These are phyloP conservation scores for Phalanger gymnotis DNA, from an alignment of 2,797 vertebrate genomes.

Conservation along the genomic window DNA sequence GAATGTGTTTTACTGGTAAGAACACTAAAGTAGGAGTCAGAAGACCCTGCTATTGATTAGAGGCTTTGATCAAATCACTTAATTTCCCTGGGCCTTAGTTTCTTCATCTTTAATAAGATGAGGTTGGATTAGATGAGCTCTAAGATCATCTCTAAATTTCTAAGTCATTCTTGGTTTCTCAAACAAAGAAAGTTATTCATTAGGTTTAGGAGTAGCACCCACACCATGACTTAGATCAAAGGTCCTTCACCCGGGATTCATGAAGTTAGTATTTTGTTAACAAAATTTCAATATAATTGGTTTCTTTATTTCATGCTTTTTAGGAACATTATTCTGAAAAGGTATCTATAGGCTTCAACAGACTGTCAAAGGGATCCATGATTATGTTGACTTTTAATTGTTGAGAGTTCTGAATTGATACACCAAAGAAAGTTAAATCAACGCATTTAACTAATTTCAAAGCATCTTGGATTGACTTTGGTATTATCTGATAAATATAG, in stretches of 20 bases:
- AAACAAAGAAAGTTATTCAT: not conserved
- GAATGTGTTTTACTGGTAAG: not conserved
- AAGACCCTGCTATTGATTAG: not conserved
- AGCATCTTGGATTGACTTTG: not conserved
- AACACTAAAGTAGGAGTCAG: not conserved
- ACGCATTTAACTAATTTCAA: not conserved
- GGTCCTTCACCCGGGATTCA: not conserved
- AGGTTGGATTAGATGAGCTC: not conserved
- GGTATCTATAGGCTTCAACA: not conserved
- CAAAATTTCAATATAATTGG: not conserved
- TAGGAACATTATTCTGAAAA: not conserved
- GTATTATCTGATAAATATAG: slow-evolving; percentile 23
- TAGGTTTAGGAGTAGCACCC: not conserved
- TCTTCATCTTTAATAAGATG: not conserved
- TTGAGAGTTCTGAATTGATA: not conserved
- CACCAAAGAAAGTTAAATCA: slow-evolving; percentile 3
- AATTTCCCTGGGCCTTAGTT: not conserved
- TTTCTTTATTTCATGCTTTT: no score
- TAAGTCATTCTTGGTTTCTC: not conserved
- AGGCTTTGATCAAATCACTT: not conserved
- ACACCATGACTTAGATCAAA: not conserved
- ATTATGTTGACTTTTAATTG: not conserved
- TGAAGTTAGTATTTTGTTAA: not conserved
- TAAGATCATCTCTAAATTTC: not conserved
- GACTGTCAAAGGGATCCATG: not conserved